Conservation (phyloP, 2,113 vertebrate genomes). For the Hipposideros armiger region DNA sequence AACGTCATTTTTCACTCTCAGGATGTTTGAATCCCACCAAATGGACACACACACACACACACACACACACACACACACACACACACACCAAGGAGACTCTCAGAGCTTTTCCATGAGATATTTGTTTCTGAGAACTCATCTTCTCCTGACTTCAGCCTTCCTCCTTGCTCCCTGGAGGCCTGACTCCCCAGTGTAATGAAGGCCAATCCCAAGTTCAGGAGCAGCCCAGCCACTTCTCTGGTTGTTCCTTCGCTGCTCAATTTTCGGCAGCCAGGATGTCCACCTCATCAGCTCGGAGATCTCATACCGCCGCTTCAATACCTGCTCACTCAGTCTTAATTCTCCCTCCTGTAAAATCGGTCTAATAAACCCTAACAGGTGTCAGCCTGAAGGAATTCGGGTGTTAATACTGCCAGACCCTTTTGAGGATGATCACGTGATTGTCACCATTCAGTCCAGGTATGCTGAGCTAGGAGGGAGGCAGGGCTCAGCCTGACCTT, state of each 20-base stretch:
- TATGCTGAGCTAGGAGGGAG: not conserved
- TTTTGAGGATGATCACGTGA: not conserved
- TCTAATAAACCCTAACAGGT: not conserved
- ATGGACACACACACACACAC: not conserved
- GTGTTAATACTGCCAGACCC: not conserved
- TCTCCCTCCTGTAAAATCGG: conserved; percentile 2
- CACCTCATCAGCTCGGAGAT: not conserved
- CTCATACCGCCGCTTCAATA: not conserved
- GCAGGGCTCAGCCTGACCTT: not conserved
- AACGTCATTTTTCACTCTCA: conserved; percentile 77
- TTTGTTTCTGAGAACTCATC: not conserved
- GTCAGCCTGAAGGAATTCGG: not conserved
- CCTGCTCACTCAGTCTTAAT: not conserved
- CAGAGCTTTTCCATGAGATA: not conserved
- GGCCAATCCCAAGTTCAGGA: not conserved
- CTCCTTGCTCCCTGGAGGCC: not conserved
- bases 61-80: not conserved
- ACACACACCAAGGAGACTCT: not conserved
- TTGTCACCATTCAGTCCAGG: not conserved
- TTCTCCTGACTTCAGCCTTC: not conserved
- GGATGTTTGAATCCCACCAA: conserved; percentile 51
- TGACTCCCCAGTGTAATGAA: not conserved
- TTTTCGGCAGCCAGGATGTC: not conserved
- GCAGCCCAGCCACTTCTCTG: not conserved
- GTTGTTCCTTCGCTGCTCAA: no score